Evolutionary conservation across 37 sponge, comb jelly and placozoan species (phyloP).

Genomic region (Ianthella basta): DNA sequence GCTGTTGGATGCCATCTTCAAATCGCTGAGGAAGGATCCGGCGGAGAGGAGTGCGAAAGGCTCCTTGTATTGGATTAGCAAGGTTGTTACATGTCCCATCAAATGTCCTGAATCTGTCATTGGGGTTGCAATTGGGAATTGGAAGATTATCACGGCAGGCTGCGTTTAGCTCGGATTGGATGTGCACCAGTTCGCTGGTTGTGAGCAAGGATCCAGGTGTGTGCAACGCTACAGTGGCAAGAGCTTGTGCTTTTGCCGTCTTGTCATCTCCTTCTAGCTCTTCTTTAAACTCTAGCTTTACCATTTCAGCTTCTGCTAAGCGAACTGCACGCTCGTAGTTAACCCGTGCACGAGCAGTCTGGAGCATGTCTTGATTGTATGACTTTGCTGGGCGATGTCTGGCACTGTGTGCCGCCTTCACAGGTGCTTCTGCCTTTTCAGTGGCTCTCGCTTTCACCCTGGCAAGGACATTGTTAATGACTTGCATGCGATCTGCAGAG

Average conservation of each 20-base stretch:
- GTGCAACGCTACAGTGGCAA: constrained; percentile 57
- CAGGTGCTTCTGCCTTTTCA: too few species aligned
- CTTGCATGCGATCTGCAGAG: constrained; percentile 13
- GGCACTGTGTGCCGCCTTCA: background rate
- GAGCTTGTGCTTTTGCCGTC: constrained; percentile 34
- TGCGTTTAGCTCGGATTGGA: too few species aligned
- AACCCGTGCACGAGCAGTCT: background rate
- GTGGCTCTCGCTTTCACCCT: background rate
- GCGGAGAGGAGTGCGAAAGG: constrained; percentile 55
- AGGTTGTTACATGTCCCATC: constrained; percentile 96
- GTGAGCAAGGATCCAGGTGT: constrained; percentile 51
- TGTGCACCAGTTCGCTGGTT: constrained; percentile 37
- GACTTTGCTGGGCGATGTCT: background rate
- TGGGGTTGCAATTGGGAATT: too few species aligned
- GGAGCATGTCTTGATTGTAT: background rate
- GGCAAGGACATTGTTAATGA: background rate
- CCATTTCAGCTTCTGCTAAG: constrained; percentile 4
- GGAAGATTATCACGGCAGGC: too few species aligned
- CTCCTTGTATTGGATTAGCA: constrained; percentile 62
- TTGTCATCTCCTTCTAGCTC: constrained; percentile 9
- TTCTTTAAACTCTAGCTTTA: background rate
- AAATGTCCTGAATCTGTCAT: constrained; percentile 41
- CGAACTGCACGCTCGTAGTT: constrained; percentile 17
- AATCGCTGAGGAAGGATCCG: constrained; percentile 74
- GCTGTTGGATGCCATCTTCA: constrained; percentile 72